A percentile compares a stretch with the other conserved stretches of the same genome.
phyloP scores from a whole-genome alignment of 2,888 invertebrate species.

The Pedicia rivosa region DNA sequence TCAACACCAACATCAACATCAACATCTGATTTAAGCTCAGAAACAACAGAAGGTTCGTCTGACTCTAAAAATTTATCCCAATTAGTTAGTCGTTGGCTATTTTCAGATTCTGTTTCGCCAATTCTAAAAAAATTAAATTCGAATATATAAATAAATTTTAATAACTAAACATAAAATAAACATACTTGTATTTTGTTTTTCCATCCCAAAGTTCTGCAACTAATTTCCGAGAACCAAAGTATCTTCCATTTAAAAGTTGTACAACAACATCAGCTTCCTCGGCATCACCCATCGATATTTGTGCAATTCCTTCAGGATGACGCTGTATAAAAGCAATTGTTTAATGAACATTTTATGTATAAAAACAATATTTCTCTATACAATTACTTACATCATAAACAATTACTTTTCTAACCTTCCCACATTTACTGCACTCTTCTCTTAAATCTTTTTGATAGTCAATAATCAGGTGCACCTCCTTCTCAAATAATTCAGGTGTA shows the following conservation, averaged over 20 bases:
- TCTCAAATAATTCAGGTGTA: conserved; percentile 73
- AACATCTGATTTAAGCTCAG: neutral
- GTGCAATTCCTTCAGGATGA: conserved; percentile 88
- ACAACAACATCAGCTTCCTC: conserved; percentile 88
- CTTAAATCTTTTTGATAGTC: conserved; percentile 84
- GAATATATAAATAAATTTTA: neutral
- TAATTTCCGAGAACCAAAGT: conserved; percentile 76
- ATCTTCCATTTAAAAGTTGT: conserved; percentile 70
- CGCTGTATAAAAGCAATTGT: conserved; percentile 33
- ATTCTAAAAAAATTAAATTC: conserved; percentile 34
- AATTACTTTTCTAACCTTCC: conserved; percentile 78
- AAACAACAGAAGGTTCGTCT: conserved; percentile 27
- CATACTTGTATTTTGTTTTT: conserved; percentile 70
- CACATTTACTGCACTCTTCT: conserved; percentile 80
- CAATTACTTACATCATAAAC: conserved; percentile 64
- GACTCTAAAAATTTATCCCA: conserved; percentile 75
- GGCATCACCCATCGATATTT: conserved; percentile 76
- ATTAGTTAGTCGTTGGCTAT: conserved; percentile 59
- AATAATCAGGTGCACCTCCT: conserved; percentile 72
- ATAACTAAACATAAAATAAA: conserved; percentile 5
- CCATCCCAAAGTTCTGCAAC: conserved; percentile 91
- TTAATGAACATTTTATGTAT: conserved; percentile 2
- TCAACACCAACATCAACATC: neutral
- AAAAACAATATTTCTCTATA: conserved; percentile 1
- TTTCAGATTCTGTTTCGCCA: conserved; percentile 79